Evolutionary conservation across 2,888 invertebrate genomes (phyloP), one percentile per base, ranked within the genome.

Genomic region (Ophonus ardosiacus): DNA sequence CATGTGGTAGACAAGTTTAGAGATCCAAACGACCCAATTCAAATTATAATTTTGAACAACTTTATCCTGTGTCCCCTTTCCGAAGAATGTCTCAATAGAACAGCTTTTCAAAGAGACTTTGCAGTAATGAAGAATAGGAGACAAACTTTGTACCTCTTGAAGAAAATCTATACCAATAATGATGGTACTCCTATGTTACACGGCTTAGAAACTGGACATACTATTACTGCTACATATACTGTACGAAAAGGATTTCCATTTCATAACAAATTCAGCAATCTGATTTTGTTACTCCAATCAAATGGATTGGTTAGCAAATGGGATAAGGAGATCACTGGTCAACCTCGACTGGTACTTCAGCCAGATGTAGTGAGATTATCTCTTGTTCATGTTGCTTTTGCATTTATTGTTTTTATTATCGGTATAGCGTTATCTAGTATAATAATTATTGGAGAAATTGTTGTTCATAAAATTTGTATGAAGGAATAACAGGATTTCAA

Each of bases 21-120:
- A n/a, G 43, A 21, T 31, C 40, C 84, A 8, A 15, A 85, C 15
- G 76, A 86, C 40, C 63, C 85, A 51, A 18, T 83, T 18, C 79
- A 84, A 18, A 51, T 38, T 18, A 86, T 79, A 80, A 85, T 87
- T 7, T 82, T 81, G 15, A 81, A 87, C 10, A 87, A 85, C 7
- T 87, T 86, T 86, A 82, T 76, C 7, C 6, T 15, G n/a, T 88
- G 88, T 71, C 85, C 87, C 0, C 40, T 88, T 18, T 61, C 85
- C 10, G 86, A 85, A 80, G 68, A 84, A 40, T 88, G 88, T 74
- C 21, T 87, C 4, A 87, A 74, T n/a, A n/a, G n/a, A n/a, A n/a
- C n/a, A n/a, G n/a, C n/a, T n/a, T n/a, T n/a, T n/a, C n/a, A n/a
- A n/a, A n/a, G n/a, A n/a, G n/a, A n/a, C n/a, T n/a, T n/a, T n/a